Conservation (phyloP, 2,113 vertebrate species). For the Xenopus borealis region DNA sequence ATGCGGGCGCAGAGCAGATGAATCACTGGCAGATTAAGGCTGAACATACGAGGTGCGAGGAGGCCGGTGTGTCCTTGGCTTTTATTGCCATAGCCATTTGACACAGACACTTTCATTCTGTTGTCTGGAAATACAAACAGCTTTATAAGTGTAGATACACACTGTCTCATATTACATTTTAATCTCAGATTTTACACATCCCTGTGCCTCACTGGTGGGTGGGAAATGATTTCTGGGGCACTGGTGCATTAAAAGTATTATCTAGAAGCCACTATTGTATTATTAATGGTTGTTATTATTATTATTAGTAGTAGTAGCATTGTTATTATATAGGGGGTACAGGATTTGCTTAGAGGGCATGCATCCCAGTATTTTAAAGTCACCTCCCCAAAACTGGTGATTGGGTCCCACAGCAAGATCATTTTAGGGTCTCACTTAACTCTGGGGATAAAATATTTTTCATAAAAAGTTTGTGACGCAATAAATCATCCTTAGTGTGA, state of each 20-base stretch:
- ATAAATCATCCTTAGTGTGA: too few relatives aligned
- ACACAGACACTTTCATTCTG: conserved; percentile 21
- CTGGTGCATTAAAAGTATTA: background rate
- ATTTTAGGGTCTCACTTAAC: too few relatives aligned
- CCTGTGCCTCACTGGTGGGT: background rate
- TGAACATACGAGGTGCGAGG: conserved; percentile 1
- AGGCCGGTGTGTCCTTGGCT: conserved; percentile 24
- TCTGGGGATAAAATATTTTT: too few relatives aligned
- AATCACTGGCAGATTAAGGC: conserved; percentile 29
- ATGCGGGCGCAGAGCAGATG: conserved; percentile 8
- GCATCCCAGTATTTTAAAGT: too few relatives aligned
- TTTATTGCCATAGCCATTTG: conserved; percentile 27
- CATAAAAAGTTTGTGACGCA: too few relatives aligned
- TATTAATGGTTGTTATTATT: too few relatives aligned
- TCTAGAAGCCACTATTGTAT: background rate
- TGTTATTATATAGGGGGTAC: too few relatives aligned
- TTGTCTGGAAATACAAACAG: conserved; percentile 26
- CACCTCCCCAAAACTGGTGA: too few relatives aligned
- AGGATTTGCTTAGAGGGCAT: too few relatives aligned
- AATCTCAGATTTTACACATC: conserved; percentile 16
- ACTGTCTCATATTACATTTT: conserved; percentile 10
- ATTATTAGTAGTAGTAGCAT: too few relatives aligned
- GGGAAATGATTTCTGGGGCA: background rate
- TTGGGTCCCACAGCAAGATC: too few relatives aligned
- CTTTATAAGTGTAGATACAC: background rate